Evolutionary conservation across 2,113 vertebrate species (phyloP).

Genomic region (Mirza zaza): DNA sequence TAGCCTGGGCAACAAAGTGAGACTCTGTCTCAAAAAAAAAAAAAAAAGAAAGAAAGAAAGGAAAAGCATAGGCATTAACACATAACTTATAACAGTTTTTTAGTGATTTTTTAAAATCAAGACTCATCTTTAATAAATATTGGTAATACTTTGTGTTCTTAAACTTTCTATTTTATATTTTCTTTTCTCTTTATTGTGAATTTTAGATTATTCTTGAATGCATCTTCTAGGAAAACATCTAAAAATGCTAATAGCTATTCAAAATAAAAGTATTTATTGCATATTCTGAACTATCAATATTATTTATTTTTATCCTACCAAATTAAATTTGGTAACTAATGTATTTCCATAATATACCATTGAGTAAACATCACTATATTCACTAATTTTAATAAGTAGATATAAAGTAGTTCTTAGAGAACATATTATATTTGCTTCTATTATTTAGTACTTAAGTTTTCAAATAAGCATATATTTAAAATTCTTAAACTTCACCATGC

Average conservation of each 20-base stretch:
- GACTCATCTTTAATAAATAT: slow-evolving; percentile 51
- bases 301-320: slow-evolving; percentile 63
- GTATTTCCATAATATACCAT: slow-evolving; percentile 42
- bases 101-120: slow-evolving; percentile 51
- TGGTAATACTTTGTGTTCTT: slow-evolving; percentile 52
- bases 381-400: slow-evolving; percentile 41
- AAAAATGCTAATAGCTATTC: slow-evolving; percentile 58
- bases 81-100: background rate
- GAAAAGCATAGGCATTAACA: background rate
- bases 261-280: slow-evolving; percentile 66
- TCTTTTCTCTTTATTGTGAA: slow-evolving; percentile 60
- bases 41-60: no score
- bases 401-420: slow-evolving; percentile 53
- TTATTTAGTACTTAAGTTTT: slow-evolving; percentile 52
- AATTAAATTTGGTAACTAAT: slow-evolving; percentile 53
- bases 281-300: slow-evolving; percentile 67
- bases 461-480: slow-evolving; percentile 56
- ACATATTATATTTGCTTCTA: slow-evolving; percentile 44
- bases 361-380: slow-evolving; percentile 52
- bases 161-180: slow-evolving; percentile 72
- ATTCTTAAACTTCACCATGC: slow-evolving; percentile 49
- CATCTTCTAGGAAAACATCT: slow-evolving; percentile 59
- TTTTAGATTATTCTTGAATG: slow-evolving; percentile 64
- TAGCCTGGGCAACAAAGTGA: no score
- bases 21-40: no score